These are phyloP conservation scores for Cromileptes altivelis DNA, from an alignment of 2,113 vertebrate species.

Conservation along the genomic window DNA sequence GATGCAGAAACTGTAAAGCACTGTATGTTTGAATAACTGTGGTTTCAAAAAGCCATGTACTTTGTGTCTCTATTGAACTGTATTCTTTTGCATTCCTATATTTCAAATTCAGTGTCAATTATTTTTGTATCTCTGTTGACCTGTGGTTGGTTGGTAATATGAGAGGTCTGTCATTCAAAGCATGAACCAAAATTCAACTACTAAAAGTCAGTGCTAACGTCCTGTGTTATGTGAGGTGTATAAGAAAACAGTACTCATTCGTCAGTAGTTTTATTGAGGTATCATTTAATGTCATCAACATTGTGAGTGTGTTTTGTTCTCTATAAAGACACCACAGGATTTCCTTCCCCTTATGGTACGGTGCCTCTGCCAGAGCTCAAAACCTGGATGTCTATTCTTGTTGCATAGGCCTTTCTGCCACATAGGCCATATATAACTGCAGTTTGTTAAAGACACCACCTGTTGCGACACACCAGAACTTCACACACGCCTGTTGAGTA, in stretches of 20 bases:
- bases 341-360: slow-evolving; percentile 2
- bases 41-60: neutral
- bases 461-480: slow-evolving; percentile 51
- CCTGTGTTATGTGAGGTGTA: neutral
- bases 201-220: neutral
- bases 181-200: neutral
- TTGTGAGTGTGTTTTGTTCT: slow-evolving; percentile 3
- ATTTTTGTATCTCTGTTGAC: neutral
- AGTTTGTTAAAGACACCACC: slow-evolving; percentile 23
- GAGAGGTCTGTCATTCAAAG: no score
- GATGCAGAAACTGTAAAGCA: neutral
- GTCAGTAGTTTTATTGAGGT: slow-evolving; percentile 34
- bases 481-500: neutral
- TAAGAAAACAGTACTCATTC: slow-evolving; percentile 1
- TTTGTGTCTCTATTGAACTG: neutral
- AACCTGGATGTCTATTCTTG: slow-evolving; percentile 41
- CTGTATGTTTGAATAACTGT: neutral
- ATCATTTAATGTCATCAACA: neutral
- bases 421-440: slow-evolving; percentile 48
- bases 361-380: slow-evolving; percentile 7
- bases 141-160: neutral
- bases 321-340: neutral
- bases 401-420: slow-evolving; percentile 42
- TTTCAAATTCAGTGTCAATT: neutral
- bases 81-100: neutral